Evolutionary conservation across 64 coral and sea anemone genomes (phyloP).

Genomic region (Actinia tenebrosa): DNA sequence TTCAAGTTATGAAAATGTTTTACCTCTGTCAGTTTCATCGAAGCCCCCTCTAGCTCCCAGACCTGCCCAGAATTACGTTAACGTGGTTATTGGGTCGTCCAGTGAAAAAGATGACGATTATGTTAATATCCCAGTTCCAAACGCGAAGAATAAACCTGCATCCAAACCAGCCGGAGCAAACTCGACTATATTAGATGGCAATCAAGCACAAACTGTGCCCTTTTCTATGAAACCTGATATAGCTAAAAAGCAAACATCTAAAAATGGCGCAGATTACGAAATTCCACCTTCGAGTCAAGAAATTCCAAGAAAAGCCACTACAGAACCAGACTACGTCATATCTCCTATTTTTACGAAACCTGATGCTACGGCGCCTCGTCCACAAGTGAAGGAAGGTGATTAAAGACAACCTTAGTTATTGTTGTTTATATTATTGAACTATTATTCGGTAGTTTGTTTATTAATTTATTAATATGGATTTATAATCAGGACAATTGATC

Average conservation of each 20-base stretch:
- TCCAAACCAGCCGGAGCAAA: neutral
- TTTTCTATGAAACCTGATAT: neutral
- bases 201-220: too few species aligned
- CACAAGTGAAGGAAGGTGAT: neutral
- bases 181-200: too few species aligned
- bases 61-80: conserved; percentile 6
- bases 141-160: neutral
- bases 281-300: neutral
- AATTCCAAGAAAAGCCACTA: neutral
- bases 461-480: neutral
- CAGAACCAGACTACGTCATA: conserved; percentile 2
- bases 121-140: conserved; percentile 15
- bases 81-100: neutral
- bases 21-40: neutral
- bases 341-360: neutral
- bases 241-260: neutral
- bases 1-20: neutral
- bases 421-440: neutral
- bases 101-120: neutral
- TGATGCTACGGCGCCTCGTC: neutral
- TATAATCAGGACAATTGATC: neutral
- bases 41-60: neutral
- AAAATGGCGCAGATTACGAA: neutral
- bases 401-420: neutral
- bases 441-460: neutral